These are phyloP conservation scores for Scotopteryx bipunctaria DNA, from an alignment of 2,888 invertebrate species.

Conservation along the genomic window DNA sequence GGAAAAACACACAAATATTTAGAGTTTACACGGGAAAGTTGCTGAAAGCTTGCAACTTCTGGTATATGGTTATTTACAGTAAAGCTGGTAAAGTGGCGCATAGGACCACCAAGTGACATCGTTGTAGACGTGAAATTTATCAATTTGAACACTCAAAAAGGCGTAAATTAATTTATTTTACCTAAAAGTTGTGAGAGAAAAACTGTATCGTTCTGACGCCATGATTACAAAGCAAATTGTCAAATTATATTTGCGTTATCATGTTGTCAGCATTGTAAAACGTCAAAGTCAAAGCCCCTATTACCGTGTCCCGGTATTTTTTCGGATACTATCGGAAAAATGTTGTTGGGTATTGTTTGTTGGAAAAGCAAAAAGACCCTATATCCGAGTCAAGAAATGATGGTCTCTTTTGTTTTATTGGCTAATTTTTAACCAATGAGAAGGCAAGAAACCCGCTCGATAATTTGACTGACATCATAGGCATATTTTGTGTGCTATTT, in stretches of 20 bases:
- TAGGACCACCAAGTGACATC: neutral
- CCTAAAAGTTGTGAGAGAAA: conserved; percentile 92
- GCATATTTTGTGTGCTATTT: conserved; percentile 58
- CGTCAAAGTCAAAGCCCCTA: conserved; percentile 16
- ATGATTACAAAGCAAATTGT: conserved; percentile 87
- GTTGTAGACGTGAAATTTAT: neutral
- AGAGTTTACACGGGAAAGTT: conserved; percentile 28
- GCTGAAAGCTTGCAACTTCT: conserved; percentile 22
- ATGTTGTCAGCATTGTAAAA: conserved; percentile 48
- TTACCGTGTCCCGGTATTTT: neutral
- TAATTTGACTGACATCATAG: conserved; percentile 65
- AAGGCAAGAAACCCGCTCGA: conserved; percentile 58
- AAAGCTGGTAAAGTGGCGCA: neutral
- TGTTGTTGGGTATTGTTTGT: too few relatives aligned
- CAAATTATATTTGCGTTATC: conserved; percentile 48
- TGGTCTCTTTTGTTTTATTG: conserved; percentile 9
- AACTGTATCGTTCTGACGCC: conserved; percentile 98
- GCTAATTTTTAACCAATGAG: conserved; percentile 51
- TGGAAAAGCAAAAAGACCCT: conserved; percentile 16
- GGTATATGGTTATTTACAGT: conserved; percentile 14
- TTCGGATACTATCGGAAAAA: conserved; percentile 5
- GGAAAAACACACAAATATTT: conserved; percentile 53
- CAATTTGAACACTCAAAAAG: conserved; percentile 15
- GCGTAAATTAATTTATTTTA: conserved; percentile 61
- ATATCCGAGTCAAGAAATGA: neutral